Conservation (phyloP, 2,888 invertebrate species). For the Phania funesta region DNA sequence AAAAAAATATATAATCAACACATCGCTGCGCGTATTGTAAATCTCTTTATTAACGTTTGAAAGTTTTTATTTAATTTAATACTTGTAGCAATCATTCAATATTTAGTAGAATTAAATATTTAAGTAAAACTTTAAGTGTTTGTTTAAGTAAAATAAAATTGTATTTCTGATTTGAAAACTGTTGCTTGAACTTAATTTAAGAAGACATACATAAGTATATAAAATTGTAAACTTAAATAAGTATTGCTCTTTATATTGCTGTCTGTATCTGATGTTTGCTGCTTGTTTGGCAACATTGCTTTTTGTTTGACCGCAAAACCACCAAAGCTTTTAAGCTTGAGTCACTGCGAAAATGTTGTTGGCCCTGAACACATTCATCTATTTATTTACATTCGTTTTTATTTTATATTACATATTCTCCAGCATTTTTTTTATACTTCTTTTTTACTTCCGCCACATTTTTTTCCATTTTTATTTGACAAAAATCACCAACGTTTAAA, state of each 20-base stretch:
- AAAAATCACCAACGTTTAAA: slow-evolving; percentile 49
- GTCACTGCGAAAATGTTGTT: slow-evolving; percentile 44
- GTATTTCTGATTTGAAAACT: background rate
- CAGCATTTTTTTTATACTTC: background rate
- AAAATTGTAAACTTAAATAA: no score
- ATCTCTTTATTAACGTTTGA: no score
- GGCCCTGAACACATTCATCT: slow-evolving; percentile 9
- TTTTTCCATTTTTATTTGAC: slow-evolving; percentile 17
- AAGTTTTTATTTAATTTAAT: no score
- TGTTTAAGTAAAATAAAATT: no score
- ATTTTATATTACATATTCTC: background rate
- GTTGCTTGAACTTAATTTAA: background rate
- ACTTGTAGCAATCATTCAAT: no score
- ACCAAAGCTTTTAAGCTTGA: slow-evolving; percentile 66
- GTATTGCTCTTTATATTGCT: background rate
- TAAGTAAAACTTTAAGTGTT: no score
- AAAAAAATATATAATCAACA: no score
- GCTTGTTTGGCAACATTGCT: slow-evolving; percentile 54
- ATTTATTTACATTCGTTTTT: background rate
- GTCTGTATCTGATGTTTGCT: slow-evolving; percentile 28
- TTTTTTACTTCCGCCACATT: background rate
- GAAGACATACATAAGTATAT: no score
- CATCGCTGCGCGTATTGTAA: no score
- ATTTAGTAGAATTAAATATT: no score
- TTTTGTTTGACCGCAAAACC: slow-evolving; percentile 61